Base-by-base conservation (phyloP, 2,113 vertebrate species). In the Jacana jacana region DNA sequence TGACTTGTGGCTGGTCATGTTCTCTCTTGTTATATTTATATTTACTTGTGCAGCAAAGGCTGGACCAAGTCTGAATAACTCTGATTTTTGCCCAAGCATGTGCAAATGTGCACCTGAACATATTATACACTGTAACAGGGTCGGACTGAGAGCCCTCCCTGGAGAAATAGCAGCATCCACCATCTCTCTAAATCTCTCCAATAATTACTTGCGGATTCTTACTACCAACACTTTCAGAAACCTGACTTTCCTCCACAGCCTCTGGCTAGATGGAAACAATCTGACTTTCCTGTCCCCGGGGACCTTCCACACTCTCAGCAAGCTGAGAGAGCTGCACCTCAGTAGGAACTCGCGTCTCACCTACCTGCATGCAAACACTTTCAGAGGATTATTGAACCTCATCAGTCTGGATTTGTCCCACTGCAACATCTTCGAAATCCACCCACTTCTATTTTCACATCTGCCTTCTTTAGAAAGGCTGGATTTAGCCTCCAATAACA, bases 391-490 rank as follows among this genome's bases (percentile, higher is more conserved):
- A 1, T 35, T 52, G 27, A 96, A 88, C 72, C 97, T 98, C 73
- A 64, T 96, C 91, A 96, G 93, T 88, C 81, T 97, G 78, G 97
- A 97, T 73, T 49, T 98, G 40, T 97, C 97, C 52, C 93, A 93
- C 81, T 98, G 97, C 86, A 97, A 97, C 11, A 96, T 98, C 87
- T 97, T 97, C 0, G 96, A 98, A 82, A 96, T 97, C 82, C 97
- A 97, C 31, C 97, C 97, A 4, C 89, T 97, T 37, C 81, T 97
- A 11, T 98, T 98, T 86, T 97, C 96, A 23, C 95, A 96, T 51
- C 40, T 97, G 80, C 92, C 91, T 54, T 95, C 96, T 49, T 76
- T 98, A 48, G 87, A 97, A 84, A 95, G 65, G 1, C 97, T 98
- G 0, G 46, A 97, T 68, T 91, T 98, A 58, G 89, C 91, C 46